Conservation (phyloP, 1,140 invertebrate genomes). For the Aphidius gifuensis region DNA sequence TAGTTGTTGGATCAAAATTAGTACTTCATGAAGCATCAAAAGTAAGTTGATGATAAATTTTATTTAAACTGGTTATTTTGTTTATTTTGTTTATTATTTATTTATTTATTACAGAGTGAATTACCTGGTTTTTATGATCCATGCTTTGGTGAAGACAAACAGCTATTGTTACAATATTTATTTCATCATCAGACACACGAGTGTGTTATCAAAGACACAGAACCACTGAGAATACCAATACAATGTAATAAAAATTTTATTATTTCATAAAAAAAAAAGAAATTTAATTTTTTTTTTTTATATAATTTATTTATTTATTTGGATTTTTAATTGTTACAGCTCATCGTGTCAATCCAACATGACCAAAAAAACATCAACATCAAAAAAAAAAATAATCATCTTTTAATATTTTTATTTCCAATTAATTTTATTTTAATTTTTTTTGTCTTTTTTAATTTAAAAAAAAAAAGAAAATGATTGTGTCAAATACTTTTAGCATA, state of each 20-base stretch:
- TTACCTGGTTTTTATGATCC: slow-evolving; percentile 96
- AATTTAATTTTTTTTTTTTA: neutral
- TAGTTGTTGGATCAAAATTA: slow-evolving; percentile 87
- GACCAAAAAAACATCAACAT: slow-evolving; percentile 37
- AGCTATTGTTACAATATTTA: slow-evolving; percentile 80
- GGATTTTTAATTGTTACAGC: slow-evolving; percentile 43
- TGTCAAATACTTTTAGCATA: too few species aligned
- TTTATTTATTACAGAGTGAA: slow-evolving; percentile 70
- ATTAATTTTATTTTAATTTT: neutral
- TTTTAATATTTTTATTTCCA: neutral
- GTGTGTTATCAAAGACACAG: slow-evolving; percentile 76
- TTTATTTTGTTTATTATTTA: slow-evolving; percentile 15
- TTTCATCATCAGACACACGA: slow-evolving; percentile 77
- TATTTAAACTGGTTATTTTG: neutral
- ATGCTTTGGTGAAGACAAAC: slow-evolving; percentile 89
- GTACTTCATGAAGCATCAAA: slow-evolving; percentile 83
- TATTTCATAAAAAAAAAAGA: neutral
- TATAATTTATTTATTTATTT: neutral
- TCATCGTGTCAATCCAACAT: slow-evolving; percentile 55
- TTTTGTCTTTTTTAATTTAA: neutral
- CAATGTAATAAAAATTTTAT: slow-evolving; percentile 52
- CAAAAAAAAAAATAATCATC: neutral
- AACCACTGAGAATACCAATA: slow-evolving; percentile 74
- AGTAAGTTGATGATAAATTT: slow-evolving; percentile 56
- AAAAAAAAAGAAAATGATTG: too few species aligned